Percentiles rank a stretch among this genome's conserved stretches.
Evolutionary conservation across 2,888 invertebrate genomes (phyloP).

Genomic region (Nomada fucata): DNA sequence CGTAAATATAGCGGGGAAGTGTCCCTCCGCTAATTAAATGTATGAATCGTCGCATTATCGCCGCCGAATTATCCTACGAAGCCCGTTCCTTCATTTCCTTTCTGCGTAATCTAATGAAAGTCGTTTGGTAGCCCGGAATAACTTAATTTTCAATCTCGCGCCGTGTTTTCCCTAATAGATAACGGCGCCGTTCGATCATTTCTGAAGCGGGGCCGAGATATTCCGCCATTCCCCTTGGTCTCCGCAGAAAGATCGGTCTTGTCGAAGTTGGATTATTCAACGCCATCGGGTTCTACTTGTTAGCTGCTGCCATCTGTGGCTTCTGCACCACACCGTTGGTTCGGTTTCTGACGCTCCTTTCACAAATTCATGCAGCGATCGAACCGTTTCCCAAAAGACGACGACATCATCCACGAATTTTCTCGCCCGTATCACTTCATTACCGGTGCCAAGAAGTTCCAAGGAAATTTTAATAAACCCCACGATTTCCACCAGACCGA

Average conservation of each 20-base stretch:
- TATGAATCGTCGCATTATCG: neutral
- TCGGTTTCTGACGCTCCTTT: conserved; percentile 32
- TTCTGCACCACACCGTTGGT: conserved; percentile 49
- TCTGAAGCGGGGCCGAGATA: neutral
- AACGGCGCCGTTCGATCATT: neutral
- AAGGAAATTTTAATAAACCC: neutral
- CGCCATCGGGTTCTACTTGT: conserved; percentile 63
- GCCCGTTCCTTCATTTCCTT: conserved; percentile 6
- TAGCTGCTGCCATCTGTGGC: conserved; percentile 75
- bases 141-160: neutral
- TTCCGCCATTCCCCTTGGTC: conserved; percentile 2
- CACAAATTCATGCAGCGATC: conserved; percentile 39
- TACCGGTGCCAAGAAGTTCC: neutral
- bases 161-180: neutral
- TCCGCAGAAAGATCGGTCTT: conserved; percentile 23
- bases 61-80: neutral
- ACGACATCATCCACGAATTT: neutral
- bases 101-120: neutral
- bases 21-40: conserved; percentile 27
- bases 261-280: conserved; percentile 56
- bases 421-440: neutral
- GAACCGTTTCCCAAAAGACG: neutral
- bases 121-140: neutral
- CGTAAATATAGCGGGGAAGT: conserved; percentile 35
- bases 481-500: neutral